Conservation (phyloP, 2,888 invertebrate genomes). For the Limnephilus lunatus region DNA sequence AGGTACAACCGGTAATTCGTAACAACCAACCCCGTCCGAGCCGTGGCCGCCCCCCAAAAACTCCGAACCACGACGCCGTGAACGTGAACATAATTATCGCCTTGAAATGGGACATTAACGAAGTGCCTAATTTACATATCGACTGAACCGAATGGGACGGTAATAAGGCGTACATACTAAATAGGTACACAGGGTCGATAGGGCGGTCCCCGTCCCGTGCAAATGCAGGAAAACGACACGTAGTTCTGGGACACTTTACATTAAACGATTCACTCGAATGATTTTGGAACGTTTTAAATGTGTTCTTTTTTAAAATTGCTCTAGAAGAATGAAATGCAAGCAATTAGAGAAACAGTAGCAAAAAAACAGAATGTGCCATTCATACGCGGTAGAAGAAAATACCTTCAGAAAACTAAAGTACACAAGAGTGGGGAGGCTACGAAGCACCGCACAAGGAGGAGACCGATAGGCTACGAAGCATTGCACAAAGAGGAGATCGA, state of each 20-base stretch:
- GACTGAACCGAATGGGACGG: slow-evolving; percentile 53
- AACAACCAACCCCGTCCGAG: slow-evolving; percentile 33
- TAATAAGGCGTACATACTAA: slow-evolving; percentile 51
- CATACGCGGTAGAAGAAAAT: too few relatives aligned
- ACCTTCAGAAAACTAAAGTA: too few relatives aligned
- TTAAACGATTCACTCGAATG: not conserved
- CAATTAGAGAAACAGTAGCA: not conserved
- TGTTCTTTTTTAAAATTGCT: not conserved
- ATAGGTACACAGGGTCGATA: not conserved
- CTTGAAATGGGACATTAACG: slow-evolving; percentile 59
- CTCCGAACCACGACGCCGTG: slow-evolving; percentile 21
- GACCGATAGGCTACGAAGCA: too few relatives aligned
- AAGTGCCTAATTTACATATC: slow-evolving; percentile 64
- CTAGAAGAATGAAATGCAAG: not conserved
- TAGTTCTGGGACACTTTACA: not conserved
- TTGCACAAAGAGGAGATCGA: too few relatives aligned
- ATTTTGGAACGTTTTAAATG: not conserved
- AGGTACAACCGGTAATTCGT: slow-evolving; percentile 17
- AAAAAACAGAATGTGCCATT: too few relatives aligned
- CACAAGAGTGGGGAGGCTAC: too few relatives aligned
- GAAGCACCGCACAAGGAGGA: too few relatives aligned
- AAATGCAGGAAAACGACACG: not conserved
- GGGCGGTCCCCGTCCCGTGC: not conserved
- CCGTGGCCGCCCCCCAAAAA: slow-evolving; percentile 30
- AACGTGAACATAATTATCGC: slow-evolving; percentile 47